Evolutionary conservation across 2,113 vertebrate species (phyloP).

Genomic region (Illadopsis cleaveri): DNA sequence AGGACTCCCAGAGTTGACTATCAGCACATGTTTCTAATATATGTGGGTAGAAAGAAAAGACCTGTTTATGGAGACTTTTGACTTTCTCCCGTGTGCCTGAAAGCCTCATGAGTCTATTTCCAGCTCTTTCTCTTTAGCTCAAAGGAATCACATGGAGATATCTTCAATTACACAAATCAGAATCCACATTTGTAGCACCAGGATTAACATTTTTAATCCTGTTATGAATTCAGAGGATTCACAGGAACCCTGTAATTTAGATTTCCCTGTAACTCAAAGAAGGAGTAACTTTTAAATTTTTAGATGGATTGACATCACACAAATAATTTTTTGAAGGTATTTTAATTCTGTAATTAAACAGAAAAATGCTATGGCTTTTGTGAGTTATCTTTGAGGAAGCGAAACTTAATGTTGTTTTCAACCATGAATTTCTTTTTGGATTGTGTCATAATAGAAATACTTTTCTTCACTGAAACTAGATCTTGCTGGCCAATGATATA

Average conservation of each 20-base stretch:
- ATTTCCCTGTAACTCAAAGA: neutral
- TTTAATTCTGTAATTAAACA: neutral
- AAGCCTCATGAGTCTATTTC: fast-evolving
- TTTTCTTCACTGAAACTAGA: neutral
- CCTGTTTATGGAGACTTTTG: neutral
- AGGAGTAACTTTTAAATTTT: neutral
- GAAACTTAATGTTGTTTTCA: neutral
- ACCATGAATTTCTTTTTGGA: neutral
- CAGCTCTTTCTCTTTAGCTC: neutral
- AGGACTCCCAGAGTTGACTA: neutral
- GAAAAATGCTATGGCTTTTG: neutral
- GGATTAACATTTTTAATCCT: neutral
- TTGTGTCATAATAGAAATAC: neutral
- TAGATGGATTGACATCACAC: neutral
- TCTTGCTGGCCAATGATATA: neutral
- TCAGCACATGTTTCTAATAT: neutral
- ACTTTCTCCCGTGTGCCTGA: neutral
- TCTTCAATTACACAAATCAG: neutral
- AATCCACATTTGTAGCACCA: neutral
- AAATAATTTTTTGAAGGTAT: neutral
- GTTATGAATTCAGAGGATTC: neutral
- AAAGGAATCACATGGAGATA: neutral
- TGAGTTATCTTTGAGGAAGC: neutral
- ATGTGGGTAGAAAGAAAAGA: neutral
- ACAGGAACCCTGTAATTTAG: neutral